Conservation (phyloP, 2,888 invertebrate genomes). For the Leptopilina drosophilae region DNA sequence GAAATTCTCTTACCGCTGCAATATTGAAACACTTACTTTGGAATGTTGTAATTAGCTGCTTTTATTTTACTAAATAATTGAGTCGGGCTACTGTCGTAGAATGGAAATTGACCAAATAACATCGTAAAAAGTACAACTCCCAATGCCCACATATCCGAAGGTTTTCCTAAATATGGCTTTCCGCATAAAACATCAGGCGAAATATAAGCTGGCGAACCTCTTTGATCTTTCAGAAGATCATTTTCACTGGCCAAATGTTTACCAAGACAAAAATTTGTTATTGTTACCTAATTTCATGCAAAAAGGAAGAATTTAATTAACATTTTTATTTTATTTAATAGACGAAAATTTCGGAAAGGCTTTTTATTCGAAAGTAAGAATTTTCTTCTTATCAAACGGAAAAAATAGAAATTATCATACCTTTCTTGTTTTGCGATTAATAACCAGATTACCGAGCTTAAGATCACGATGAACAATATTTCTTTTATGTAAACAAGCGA, state of each 20-base stretch:
- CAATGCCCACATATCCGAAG: constrained; percentile 90
- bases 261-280: constrained; percentile 88
- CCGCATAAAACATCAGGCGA: constrained; percentile 88
- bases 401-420: constrained; percentile 50
- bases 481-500: constrained; percentile 85
- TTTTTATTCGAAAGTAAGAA: no score
- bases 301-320: neutral
- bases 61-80: constrained; percentile 87
- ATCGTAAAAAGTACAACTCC: constrained; percentile 89
- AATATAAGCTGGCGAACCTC: constrained; percentile 89
- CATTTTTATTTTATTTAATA: no score
- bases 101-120: constrained; percentile 89
- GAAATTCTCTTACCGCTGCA: constrained; percentile 30
- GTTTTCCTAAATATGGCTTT: constrained; percentile 87
- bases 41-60: constrained; percentile 85
- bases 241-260: constrained; percentile 86
- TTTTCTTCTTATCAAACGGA: neutral
- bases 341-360: no score
- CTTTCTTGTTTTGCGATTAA: constrained; percentile 83
- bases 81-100: constrained; percentile 86
- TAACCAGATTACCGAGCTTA: constrained; percentile 87
- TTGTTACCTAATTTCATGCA: constrained; percentile 77
- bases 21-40: constrained; percentile 79
- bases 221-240: constrained; percentile 85
- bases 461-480: constrained; percentile 89